Evolutionary conservation across 2,113 vertebrate genomes (phyloP).

Genomic region (Otis tarda): DNA sequence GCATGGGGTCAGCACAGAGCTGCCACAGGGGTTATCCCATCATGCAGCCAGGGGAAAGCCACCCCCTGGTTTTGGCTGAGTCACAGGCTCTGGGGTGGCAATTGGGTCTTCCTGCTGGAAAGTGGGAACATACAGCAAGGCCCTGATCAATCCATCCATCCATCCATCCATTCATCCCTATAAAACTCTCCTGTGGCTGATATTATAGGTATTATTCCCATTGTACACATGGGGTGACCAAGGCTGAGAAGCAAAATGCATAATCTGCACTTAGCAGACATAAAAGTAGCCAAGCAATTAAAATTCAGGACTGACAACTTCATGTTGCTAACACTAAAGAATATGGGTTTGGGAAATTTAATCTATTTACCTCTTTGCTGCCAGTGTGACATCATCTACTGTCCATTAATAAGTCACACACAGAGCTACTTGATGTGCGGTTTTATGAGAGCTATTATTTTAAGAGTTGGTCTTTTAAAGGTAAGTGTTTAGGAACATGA

Average conservation of each 20-base stretch:
- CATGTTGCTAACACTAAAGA: background rate
- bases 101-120: rapidly evolving
- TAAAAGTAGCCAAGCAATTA: background rate
- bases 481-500: background rate
- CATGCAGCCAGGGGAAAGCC: background rate
- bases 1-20: background rate
- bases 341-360: background rate
- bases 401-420: background rate
- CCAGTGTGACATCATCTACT: background rate
- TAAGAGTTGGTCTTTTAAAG: slow-evolving; percentile 15
- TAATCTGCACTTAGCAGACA: background rate
- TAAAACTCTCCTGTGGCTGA: background rate
- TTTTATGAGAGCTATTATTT: slow-evolving; percentile 1
- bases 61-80: background rate
- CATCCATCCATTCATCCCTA: rapidly evolving
- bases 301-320: background rate
- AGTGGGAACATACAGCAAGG: background rate
- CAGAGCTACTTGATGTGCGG: background rate
- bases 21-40: rapidly evolving
- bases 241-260: background rate
- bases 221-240: background rate
- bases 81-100: background rate
- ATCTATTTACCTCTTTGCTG: background rate
- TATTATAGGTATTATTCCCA: background rate
- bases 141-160: background rate